Evolutionary conservation across 2,113 vertebrate species (phyloP), one percentile per base, ranked within the genome.

Genomic region (Eudyptes chrysolophus): DNA sequence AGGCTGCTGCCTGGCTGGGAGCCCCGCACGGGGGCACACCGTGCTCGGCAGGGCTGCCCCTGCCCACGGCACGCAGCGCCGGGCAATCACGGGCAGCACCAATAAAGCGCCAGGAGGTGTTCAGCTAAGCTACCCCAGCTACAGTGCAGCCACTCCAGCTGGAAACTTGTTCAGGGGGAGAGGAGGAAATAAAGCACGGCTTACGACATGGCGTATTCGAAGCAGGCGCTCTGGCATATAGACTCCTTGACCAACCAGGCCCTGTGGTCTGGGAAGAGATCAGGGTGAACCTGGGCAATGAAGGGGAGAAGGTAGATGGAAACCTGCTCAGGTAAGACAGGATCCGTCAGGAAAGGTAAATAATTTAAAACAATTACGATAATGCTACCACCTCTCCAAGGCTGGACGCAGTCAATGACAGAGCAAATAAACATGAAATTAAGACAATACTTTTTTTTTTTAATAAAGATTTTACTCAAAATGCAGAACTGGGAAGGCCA

Each of bases 151-250:
- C 34, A 4, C 48, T 36, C 26, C 58, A 29, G 51, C 46, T 40
- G 40, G 62, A 66, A n/a, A n/a, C 25, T 44, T 44, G 32, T 18
- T 51, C 81, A 7, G 6, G 10, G 51, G 60, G 36, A 69, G 46
- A 55, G 4, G 18, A 52, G 40, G 40, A 75, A 54, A 17, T 22
- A 74, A 65, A 94, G 42, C 0, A 11, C 0, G 0, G 27, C 25
- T 55, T 30, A 44, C 1, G 4, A 10, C 18, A 9, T 0, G 0
- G 51, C 0, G 0, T 4, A 68, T 29, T 48, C 7, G 3, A 49
- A 49, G 42, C 61, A 66, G 83, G 27, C 4, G 4, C 26, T 69
- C 44, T 32, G 48, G 32, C 42, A 26, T 17, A 44, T 15, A 17
- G 58, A 22, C 36, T 40, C 65, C 52, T 57, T 26, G 44, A 54